Percentiles rank a stretch among this genome's conserved stretches.
Evolutionary conservation across 2,888 invertebrate species (phyloP).

Genomic region (Agelastica alni): DNA sequence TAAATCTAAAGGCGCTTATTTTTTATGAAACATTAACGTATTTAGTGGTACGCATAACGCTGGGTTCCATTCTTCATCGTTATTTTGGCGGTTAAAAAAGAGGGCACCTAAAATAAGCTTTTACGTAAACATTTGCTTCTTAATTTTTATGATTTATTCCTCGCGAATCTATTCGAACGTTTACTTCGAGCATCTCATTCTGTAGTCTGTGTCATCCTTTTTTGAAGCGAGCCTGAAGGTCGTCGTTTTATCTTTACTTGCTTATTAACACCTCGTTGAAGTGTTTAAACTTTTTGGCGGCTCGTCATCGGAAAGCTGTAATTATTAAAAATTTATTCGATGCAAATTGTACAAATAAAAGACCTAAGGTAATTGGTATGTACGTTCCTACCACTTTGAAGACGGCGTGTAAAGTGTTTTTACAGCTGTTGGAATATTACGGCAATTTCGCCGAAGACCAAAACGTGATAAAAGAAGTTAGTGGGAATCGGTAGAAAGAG

Average conservation of each 20-base stretch:
- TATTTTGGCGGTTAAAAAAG: no score
- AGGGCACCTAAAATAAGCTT: no score
- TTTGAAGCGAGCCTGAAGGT: no score
- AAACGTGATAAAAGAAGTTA: constrained; percentile 4
- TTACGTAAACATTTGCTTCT: no score
- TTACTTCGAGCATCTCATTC: no score
- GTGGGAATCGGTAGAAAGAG: not conserved
- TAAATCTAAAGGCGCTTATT: no score
- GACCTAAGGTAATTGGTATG: constrained; percentile 1
- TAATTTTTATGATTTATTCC: no score
- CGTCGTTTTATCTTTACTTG: not conserved
- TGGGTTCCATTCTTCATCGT: no score
- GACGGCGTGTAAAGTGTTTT: constrained; percentile 4
- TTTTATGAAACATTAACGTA: no score
- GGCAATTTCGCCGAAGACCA: not conserved
- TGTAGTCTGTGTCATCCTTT: no score
- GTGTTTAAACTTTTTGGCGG: constrained; percentile 7
- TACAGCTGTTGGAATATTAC: constrained; percentile 1
- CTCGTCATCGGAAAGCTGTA: not conserved
- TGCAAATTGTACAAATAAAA: constrained; percentile 5
- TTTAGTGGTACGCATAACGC: no score
- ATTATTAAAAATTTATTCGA: not conserved
- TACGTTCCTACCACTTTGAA: not conserved
- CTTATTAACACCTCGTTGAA: constrained; percentile 26
- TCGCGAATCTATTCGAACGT: no score